Percentiles rank a stretch among this genome's conserved stretches.
These are phyloP conservation scores for Phragmatobia fuliginosa DNA, from an alignment of 2,888 invertebrate species.

Conservation along the genomic window DNA sequence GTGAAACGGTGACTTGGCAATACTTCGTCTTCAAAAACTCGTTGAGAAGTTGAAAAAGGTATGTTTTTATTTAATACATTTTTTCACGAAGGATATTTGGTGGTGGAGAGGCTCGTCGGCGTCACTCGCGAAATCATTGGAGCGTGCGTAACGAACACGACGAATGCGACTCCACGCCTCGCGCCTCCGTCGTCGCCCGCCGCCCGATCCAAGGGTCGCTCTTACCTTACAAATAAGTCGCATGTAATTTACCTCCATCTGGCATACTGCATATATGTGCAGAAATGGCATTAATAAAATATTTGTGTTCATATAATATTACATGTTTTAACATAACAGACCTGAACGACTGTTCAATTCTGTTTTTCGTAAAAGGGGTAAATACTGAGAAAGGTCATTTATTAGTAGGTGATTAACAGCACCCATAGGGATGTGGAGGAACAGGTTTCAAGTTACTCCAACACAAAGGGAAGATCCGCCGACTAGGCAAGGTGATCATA, in stretches of 20 bases:
- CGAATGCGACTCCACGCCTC: conserved; percentile 59
- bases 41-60: conserved; percentile 74
- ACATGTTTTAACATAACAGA: not conserved
- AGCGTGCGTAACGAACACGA: conserved; percentile 81
- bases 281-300: conserved; percentile 19
- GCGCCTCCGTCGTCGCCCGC: conserved; percentile 33
- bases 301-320: not conserved
- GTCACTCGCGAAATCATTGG: conserved; percentile 79
- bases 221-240: conserved; percentile 52
- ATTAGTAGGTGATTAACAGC: too few relatives aligned
- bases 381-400: not conserved
- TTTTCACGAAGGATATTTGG: conserved; percentile 73
- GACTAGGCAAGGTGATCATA: too few relatives aligned
- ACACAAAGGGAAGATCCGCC: too few relatives aligned
- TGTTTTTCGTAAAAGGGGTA: not conserved
- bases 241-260: conserved; percentile 51
- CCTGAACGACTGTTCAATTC: not conserved
- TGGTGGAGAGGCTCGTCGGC: conserved; percentile 73
- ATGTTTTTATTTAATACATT: conserved; percentile 76
- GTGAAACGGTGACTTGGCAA: conserved; percentile 59
- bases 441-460: too few relatives aligned
- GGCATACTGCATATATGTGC: conserved; percentile 34
- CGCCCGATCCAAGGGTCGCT: conserved; percentile 47
- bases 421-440: too few relatives aligned
- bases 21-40: conserved; percentile 65